These are phyloP conservation scores for Macrobrachium rosenbergii DNA, from an alignment of 1,140 invertebrate species.

Conservation along the genomic window DNA sequence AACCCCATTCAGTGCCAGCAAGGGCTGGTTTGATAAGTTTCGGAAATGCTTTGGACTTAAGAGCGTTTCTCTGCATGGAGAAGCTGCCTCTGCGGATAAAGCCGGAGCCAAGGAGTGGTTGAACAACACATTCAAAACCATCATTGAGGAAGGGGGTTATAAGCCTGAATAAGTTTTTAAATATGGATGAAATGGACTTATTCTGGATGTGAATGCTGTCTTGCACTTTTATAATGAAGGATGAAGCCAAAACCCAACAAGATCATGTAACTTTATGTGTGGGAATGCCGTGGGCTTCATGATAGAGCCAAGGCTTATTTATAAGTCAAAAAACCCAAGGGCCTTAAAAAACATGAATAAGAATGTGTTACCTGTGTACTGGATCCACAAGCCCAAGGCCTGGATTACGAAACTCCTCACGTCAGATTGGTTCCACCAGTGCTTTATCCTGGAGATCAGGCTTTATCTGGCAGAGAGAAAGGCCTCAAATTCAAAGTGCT, in stretches of 20 bases:
- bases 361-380: not conserved
- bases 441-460: not conserved
- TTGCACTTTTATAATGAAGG: not conserved
- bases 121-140: too few species aligned
- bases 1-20: too few species aligned
- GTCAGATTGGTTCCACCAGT: conserved; percentile 7
- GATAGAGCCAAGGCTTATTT: conserved; percentile 20
- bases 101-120: too few species aligned
- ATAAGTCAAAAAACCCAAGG: not conserved
- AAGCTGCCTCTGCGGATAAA: too few species aligned
- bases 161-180: too few species aligned
- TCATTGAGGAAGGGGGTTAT: too few species aligned
- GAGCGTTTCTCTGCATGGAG: too few species aligned
- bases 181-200: not conserved
- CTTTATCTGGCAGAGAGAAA: conserved; percentile 9
- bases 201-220: not conserved
- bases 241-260: conserved; percentile 13
- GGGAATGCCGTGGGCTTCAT: not conserved
- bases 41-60: too few species aligned
- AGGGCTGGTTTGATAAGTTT: too few species aligned
- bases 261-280: not conserved
- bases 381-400: not conserved
- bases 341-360: not conserved
- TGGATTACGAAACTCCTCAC: not conserved
- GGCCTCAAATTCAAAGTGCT: conserved; percentile 3